Percentiles rank a stretch among this genome's conserved stretches.
Evolutionary conservation across 2,888 invertebrate genomes (phyloP).

Genomic region (Drosophila sordidapex): DNA sequence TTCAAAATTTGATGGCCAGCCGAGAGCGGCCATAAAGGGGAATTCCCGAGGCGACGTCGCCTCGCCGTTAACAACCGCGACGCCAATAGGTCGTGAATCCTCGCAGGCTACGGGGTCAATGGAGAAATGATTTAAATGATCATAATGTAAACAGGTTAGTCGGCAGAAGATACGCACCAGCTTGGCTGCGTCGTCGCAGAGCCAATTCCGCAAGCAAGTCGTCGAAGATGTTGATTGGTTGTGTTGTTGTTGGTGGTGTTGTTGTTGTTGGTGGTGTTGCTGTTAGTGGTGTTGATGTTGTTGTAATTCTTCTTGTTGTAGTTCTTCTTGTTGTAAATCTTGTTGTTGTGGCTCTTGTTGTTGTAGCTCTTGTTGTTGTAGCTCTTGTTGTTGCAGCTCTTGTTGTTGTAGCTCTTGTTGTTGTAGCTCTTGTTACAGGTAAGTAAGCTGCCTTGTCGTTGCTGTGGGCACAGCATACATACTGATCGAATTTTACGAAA

Average conservation of each 20-base stretch:
- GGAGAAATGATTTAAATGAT: background rate
- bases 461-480: slow-evolving; percentile 66
- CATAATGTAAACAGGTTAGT: background rate
- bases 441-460: slow-evolving; percentile 1
- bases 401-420: slow-evolving; percentile 15
- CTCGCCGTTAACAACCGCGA: slow-evolving; percentile 30
- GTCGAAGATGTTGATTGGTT: background rate
- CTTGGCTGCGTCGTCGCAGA: slow-evolving; percentile 64
- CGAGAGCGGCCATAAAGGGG: slow-evolving; percentile 73
- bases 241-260: background rate
- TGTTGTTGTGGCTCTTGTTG: background rate
- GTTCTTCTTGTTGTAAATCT: background rate
- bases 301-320: background rate
- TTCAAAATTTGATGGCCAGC: slow-evolving; percentile 64
- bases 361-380: background rate
- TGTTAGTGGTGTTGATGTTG: background rate
- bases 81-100: background rate
- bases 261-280: too few species aligned
- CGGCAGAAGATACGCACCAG: slow-evolving; percentile 50
- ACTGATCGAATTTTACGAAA: slow-evolving; percentile 78
- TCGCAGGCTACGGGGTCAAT: slow-evolving; percentile 39
- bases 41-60: slow-evolving; percentile 47
- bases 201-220: slow-evolving; percentile 12
- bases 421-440: background rate
- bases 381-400: background rate